Conservation (phyloP, 2,113 vertebrate genomes). For the Actenoides hombroni region DNA sequence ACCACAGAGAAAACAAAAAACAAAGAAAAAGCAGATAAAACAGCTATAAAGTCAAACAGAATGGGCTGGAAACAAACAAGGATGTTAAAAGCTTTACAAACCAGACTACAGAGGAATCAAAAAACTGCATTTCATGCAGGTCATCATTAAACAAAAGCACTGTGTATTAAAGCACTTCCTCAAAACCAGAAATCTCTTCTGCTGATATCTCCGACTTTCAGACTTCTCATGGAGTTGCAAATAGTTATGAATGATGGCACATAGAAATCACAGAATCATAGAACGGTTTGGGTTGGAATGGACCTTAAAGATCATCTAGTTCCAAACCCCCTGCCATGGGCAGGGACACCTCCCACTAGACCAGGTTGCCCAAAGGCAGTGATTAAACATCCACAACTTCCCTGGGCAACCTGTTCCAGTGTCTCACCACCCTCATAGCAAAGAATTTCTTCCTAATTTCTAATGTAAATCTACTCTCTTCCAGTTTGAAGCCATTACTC, state of each 20-base stretch:
- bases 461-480: too few species aligned
- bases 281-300: too few species aligned
- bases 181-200: not conserved
- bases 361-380: too few species aligned
- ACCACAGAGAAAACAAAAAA: not conserved
- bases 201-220: not conserved
- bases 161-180: not conserved
- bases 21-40: not conserved
- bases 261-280: not conserved
- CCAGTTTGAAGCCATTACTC: too few species aligned
- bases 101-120: not conserved
- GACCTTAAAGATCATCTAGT: too few species aligned
- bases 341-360: too few species aligned
- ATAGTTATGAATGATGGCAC: not conserved
- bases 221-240: not conserved
- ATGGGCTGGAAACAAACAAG: not conserved
- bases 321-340: too few species aligned
- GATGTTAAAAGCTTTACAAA: slow-evolving; percentile 25
- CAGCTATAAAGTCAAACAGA: not conserved
- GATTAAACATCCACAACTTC: too few species aligned
- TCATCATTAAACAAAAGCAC: not conserved
- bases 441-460: too few species aligned
- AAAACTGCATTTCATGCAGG: not conserved
- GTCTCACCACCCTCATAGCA: too few species aligned
- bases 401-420: too few species aligned